A percentile compares a stretch with the other conserved stretches of the same genome.
phyloP scores from a whole-genome alignment of 2,797 vertebrate genomes.

The Erpetoichthys calabaricus region DNA sequence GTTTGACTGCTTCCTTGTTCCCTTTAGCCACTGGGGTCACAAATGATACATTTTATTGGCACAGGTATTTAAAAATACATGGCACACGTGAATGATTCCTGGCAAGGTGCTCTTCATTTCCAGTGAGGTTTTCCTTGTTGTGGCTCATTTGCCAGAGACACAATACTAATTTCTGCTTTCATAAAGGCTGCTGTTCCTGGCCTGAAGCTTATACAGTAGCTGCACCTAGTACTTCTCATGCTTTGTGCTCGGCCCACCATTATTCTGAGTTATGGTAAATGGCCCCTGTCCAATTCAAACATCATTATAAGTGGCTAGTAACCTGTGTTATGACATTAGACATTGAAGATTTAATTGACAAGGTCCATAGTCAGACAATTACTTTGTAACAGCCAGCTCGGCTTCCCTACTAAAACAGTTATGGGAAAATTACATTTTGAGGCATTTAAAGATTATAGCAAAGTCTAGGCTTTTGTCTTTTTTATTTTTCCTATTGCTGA shows the following conservation, averaged over 20 bases:
- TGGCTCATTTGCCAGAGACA: neutral
- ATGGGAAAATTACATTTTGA: neutral
- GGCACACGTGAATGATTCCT: neutral
- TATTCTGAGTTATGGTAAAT: neutral
- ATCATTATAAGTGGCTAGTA: neutral
- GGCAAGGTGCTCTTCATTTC: neutral
- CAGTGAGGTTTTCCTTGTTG: constrained; percentile 3
- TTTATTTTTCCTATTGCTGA: no score
- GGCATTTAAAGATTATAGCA: no score
- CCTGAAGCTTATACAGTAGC: neutral
- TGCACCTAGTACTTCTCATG: neutral
- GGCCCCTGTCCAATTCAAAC: constrained; percentile 8
- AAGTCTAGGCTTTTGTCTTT: no score
- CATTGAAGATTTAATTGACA: constrained; percentile 1
- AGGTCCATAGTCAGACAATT: neutral
- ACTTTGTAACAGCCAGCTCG: constrained; percentile 1
- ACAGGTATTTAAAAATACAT: constrained; percentile 5
- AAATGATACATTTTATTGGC: neutral
- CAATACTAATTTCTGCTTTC: neutral
- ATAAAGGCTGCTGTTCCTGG: neutral
- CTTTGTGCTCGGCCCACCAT: neutral
- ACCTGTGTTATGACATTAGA: constrained; percentile 5
- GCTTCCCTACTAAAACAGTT: neutral
- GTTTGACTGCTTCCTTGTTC: neutral
- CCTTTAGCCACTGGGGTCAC: neutral